Conservation (phyloP, 2,888 invertebrate genomes). For the Cosmopolites sordidus region DNA sequence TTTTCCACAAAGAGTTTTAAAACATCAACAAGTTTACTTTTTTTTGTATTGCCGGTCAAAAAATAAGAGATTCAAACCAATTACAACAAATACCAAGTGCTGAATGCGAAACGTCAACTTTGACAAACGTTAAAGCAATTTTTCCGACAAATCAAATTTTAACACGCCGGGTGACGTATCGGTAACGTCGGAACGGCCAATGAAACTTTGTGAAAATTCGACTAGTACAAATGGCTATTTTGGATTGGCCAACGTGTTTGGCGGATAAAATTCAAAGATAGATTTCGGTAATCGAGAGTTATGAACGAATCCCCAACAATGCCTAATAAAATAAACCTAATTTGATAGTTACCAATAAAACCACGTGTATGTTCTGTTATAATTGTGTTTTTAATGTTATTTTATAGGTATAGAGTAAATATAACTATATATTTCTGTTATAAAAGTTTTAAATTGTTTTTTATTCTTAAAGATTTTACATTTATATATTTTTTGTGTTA, state of each 20-base stretch:
- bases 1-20: slow-evolving; percentile 6
- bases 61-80: neutral
- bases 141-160: slow-evolving; percentile 35
- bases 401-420: too few species aligned
- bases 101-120: slow-evolving; percentile 21
- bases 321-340: too few species aligned
- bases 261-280: neutral
- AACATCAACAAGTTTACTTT: slow-evolving; percentile 7
- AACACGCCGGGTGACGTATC: slow-evolving; percentile 41
- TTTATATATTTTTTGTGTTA: too few species aligned
- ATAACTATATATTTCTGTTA: too few species aligned
- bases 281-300: too few species aligned
- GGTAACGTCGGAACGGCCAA: slow-evolving; percentile 27
- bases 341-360: too few species aligned
- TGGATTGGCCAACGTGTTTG: slow-evolving; percentile 36
- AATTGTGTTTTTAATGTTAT: too few species aligned
- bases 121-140: slow-evolving; percentile 14
- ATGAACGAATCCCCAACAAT: too few species aligned
- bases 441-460: too few species aligned
- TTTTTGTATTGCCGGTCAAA: neutral
- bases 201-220: slow-evolving; percentile 10
- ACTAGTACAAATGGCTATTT: slow-evolving; percentile 41
- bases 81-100: neutral
- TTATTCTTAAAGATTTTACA: too few species aligned
- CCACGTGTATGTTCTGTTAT: too few species aligned